Conservation (phyloP, 1,140 invertebrate species). For the Pararge aegeria region DNA sequence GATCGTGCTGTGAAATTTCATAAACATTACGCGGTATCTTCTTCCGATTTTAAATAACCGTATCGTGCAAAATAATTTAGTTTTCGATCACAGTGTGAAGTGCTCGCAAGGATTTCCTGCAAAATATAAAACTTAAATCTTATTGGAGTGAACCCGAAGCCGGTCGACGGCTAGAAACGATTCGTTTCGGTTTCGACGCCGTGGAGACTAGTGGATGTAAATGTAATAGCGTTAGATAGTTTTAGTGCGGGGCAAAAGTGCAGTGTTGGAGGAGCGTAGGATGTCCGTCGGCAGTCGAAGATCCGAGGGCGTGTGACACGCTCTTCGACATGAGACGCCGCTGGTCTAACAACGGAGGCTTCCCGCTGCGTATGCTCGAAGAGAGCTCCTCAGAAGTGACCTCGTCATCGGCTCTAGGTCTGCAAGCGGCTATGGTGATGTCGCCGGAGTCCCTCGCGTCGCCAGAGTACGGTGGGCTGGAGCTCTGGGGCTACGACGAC, state of each 20-base stretch:
- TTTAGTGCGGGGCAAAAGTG: conserved; percentile 71
- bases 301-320: conserved; percentile 66
- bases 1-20: conserved; percentile 58
- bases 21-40: conserved; percentile 53
- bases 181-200: conserved; percentile 60
- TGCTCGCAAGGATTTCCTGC: conserved; percentile 42
- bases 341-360: conserved; percentile 85
- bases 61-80: conserved; percentile 47
- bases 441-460: conserved; percentile 85
- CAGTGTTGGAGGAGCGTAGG: conserved; percentile 66
- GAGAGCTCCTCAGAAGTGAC: conserved; percentile 88
- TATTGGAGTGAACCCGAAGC: conserved; percentile 48
- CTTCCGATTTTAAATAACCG: conserved; percentile 36
- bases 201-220: conserved; percentile 61
- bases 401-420: conserved; percentile 83
- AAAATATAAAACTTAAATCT: conserved; percentile 35
- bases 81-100: conserved; percentile 56
- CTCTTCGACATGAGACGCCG: conserved; percentile 83
- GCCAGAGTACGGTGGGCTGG: conserved; percentile 86
- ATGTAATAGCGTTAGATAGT: conserved; percentile 56
- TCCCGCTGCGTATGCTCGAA: conserved; percentile 83
- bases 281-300: conserved; percentile 62
- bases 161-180: conserved; percentile 52
- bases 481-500: conserved; percentile 88
- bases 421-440: conserved; percentile 82